These are phyloP conservation scores for Sakesphorus luctuosus DNA, from an alignment of 2,113 vertebrate species.

Conservation along the genomic window DNA sequence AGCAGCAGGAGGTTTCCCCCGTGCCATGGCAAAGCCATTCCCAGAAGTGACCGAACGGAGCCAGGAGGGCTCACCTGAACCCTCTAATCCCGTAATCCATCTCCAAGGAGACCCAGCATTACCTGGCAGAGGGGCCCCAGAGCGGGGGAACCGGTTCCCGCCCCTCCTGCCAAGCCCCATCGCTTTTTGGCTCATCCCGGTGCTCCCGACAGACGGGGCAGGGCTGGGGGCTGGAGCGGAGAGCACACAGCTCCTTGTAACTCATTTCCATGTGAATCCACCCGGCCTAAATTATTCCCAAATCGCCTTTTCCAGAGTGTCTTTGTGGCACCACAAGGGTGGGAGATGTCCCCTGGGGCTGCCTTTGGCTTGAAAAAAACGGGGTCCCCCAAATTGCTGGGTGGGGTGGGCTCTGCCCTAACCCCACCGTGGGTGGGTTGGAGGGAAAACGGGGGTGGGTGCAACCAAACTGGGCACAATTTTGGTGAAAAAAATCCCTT, in stretches of 20 bases:
- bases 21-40: accelerated
- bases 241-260: background rate
- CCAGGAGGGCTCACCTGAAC: constrained; percentile 5
- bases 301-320: accelerated
- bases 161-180: background rate
- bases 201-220: background rate
- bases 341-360: too few relatives aligned
- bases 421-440: accelerated
- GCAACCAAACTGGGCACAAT: background rate
- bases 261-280: accelerated
- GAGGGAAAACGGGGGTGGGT: accelerated
- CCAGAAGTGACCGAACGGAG: accelerated
- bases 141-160: background rate
- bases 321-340: accelerated
- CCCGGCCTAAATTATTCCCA: background rate
- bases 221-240: background rate
- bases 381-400: background rate
- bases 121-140: background rate
- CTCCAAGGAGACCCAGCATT: constrained; percentile 32
- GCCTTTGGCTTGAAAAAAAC: background rate
- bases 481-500: background rate
- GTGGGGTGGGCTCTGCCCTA: background rate
- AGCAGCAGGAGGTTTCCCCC: background rate
- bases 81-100: constrained; percentile 51
- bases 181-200: background rate